A percentile compares a stretch with the other conserved stretches of the same genome.
Evolutionary conservation across 2,888 invertebrate species (phyloP).

Genomic region (Physocephala rufipes): DNA sequence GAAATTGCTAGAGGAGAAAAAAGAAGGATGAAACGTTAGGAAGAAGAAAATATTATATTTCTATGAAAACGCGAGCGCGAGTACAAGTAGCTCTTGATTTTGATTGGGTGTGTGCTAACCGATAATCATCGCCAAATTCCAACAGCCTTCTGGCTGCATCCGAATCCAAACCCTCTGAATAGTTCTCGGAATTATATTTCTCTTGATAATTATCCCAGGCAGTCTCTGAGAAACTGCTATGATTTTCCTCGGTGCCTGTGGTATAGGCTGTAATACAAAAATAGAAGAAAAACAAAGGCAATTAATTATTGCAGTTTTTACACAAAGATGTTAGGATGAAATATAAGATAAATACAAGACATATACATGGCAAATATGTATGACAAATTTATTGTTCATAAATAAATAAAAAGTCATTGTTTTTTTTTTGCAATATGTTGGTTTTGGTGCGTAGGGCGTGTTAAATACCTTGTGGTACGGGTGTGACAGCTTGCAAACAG

Average conservation of each 20-base stretch:
- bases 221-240: conserved; percentile 85
- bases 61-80: neutral
- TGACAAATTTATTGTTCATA: no score
- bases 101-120: conserved; percentile 60
- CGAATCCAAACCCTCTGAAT: conserved; percentile 86
- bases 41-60: conserved; percentile 5
- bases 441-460: neutral
- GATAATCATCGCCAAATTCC: conserved; percentile 91
- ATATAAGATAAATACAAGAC: neutral
- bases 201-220: conserved; percentile 98
- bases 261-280: conserved; percentile 68
- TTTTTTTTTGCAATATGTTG: neutral
- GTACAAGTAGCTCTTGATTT: neutral
- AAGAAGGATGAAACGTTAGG: no score
- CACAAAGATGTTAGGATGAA: neutral
- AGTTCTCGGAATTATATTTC: conserved; percentile 90
- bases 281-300: neutral
- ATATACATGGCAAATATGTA: neutral
- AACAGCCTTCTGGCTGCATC: conserved; percentile 83
- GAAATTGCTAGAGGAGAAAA: conserved; percentile 69
- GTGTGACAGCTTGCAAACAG: conserved; percentile 62
- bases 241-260: conserved; percentile 75
- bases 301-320: neutral
- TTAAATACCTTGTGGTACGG: conserved; percentile 58
- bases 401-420: neutral